These are phyloP conservation scores for Tadarida brasiliensis DNA, from an alignment of 2,797 vertebrate genomes.

Conservation along the genomic window DNA sequence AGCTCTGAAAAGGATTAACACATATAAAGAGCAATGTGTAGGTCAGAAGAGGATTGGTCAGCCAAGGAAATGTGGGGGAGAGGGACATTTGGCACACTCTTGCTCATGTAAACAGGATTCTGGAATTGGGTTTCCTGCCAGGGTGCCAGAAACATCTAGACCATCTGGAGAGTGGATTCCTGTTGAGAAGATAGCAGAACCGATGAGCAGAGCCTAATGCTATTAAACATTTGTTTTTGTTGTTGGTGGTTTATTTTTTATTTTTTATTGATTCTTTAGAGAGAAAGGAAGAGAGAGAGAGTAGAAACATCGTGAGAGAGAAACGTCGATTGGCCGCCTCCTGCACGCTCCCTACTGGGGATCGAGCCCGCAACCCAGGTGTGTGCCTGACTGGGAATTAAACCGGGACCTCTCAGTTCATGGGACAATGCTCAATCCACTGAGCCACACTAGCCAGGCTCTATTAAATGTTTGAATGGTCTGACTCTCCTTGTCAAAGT, in stretches of 20 bases:
- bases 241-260: no score
- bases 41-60: background rate
- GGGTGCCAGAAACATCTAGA: background rate
- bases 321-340: no score
- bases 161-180: background rate
- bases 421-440: no score
- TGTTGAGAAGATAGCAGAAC: background rate
- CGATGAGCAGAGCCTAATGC: background rate
- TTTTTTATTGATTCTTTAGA: no score
- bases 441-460: no score
- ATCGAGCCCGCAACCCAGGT: no score
- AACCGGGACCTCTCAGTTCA: no score
- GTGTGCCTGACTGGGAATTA: no score
- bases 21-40: slow-evolving; percentile 2
- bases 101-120: background rate
- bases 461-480: background rate
- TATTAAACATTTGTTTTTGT: background rate
- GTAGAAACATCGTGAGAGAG: no score
- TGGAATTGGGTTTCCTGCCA: background rate
- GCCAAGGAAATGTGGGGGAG: background rate
- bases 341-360: no score
- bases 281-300: no score
- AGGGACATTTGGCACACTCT: background rate
- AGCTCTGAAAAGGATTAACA: background rate
- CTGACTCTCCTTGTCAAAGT: slow-evolving; percentile 12